Evolutionary conservation across 2,888 invertebrate genomes (phyloP), one percentile per base, ranked within the genome.

Genomic region (Chrysotoxum bicinctum): DNA sequence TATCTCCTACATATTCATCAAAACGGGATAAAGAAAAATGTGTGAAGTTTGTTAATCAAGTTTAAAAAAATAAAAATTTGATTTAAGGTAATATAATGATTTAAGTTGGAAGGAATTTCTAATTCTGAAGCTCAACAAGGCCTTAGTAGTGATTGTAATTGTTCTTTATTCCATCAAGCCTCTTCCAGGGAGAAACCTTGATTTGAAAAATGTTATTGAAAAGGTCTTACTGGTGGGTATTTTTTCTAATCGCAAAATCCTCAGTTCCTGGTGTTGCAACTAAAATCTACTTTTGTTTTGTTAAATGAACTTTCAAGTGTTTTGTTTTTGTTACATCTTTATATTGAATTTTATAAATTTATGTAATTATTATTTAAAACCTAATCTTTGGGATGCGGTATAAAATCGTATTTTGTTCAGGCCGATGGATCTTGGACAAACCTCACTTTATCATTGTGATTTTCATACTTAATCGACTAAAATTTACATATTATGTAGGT

Each of bases 341-440:
- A 52, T 16, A 37, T 58, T 64, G 69, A 32, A 45, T 69, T 60
- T 68, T 26, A 68, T 26, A 50, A 64, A 68, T 26, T 43, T 58
- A 45, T 73, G 78, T 68, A 72, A 21, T 23, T 70, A 60, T 72
- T n/a, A 10, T 64, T 64, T 74, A 40, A 78, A 60, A 64, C 54
- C 30, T 73, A 83, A 83, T 84, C 83, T 84, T 84, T 84, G 83
- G 79, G 74, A 45, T 64, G 56, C 69, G 23, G 48, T 74, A 75
- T 83, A 40, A 54, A 72, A 48, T 76, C 43, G 5, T 37, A 16
- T 21, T 45, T 70, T 75, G 19, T 21, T 69, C 32, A 70, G 60
- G 58, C 12, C 43, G 16, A 35, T 64, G 43, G 19, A 35, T 45
- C 9, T n/a, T 62, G 37, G 37, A 50, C 16, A 40, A 56, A 45